phyloP scores from a whole-genome alignment of 2,888 invertebrate genomes.

The Herminia tarsipennalis region DNA sequence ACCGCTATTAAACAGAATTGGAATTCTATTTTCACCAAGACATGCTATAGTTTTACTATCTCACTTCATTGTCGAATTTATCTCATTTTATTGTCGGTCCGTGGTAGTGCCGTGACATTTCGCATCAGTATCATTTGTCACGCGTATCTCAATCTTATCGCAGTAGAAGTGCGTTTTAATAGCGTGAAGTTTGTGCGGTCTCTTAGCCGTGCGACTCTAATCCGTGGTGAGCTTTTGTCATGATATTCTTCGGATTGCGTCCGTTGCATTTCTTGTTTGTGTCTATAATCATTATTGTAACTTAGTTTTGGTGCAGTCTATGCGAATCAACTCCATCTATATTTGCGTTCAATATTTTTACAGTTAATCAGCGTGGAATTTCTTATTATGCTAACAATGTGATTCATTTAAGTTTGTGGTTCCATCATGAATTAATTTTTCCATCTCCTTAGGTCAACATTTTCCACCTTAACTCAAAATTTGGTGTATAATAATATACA shows the following conservation, averaged over 20 bases:
- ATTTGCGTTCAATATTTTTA: too few relatives aligned
- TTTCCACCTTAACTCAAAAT: too few relatives aligned
- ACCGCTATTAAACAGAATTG: too few relatives aligned
- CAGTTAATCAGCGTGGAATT: too few relatives aligned
- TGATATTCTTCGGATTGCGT: slow-evolving; percentile 17
- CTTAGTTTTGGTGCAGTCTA: not conserved
- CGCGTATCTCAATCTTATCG: slow-evolving; percentile 49
- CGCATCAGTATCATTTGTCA: slow-evolving; percentile 49
- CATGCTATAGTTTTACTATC: slow-evolving; percentile 9
- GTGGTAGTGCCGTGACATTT: slow-evolving; percentile 49
- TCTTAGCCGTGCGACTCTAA: slow-evolving; percentile 31
- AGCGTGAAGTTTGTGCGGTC: slow-evolving; percentile 39
- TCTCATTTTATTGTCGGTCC: slow-evolving; percentile 38
- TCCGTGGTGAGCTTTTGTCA: slow-evolving; percentile 25
- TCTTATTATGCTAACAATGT: too few relatives aligned
- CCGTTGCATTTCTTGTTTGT: slow-evolving; percentile 8
- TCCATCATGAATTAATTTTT: too few relatives aligned
- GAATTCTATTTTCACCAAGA: not conserved
- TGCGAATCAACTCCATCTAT: too few relatives aligned
- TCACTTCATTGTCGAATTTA: slow-evolving; percentile 27
- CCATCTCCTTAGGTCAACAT: too few relatives aligned
- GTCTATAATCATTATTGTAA: too few relatives aligned
- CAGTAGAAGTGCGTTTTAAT: slow-evolving; percentile 36
- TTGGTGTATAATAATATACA: not conserved
- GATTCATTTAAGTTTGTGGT: too few relatives aligned